These are phyloP conservation scores for Anneissia japonica DNA, from an alignment of 35 echinoderm and acorn worm species.

Conservation along the genomic window DNA sequence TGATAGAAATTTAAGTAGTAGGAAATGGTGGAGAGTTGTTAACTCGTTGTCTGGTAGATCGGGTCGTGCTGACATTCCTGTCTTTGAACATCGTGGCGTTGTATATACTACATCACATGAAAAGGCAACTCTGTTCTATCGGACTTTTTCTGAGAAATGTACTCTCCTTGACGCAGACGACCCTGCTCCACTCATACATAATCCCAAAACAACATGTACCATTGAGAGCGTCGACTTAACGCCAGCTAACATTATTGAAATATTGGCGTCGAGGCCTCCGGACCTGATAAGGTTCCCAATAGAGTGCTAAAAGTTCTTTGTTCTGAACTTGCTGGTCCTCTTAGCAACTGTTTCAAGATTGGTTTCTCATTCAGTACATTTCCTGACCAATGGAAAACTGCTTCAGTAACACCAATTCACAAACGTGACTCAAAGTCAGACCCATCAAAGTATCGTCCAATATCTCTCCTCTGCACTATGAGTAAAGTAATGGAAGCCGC, in stretches of 20 bases:
- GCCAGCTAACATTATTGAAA: neutral
- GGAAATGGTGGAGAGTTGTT: slow-evolving; percentile 17
- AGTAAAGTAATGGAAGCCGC: too few species aligned
- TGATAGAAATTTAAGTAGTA: slow-evolving; percentile 17
- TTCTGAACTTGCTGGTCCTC: neutral
- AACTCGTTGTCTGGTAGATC: slow-evolving; percentile 15
- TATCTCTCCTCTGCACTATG: too few species aligned
- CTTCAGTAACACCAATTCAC: neutral
- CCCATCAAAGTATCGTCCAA: too few species aligned
- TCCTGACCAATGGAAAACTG: neutral
- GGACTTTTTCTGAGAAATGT: slow-evolving; percentile 29
- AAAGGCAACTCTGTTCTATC: slow-evolving; percentile 11
- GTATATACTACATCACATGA: slow-evolving; percentile 14
- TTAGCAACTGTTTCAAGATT: neutral
- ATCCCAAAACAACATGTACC: too few species aligned
- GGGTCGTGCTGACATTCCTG: neutral
- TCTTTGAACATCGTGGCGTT: slow-evolving; percentile 6
- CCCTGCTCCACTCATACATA: neutral
- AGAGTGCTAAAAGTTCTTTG: neutral
- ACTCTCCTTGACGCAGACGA: slow-evolving; percentile 17
- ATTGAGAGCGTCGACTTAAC: too few species aligned
- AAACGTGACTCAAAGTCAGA: neutral
- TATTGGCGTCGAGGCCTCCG: neutral
- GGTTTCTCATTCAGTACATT: neutral
- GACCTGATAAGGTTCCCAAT: neutral